A percentile compares a stretch with the other conserved stretches of the same genome.
Conservation (phyloP, 2,888 invertebrate genomes). For the Agonopterix alstromeriana region DNA sequence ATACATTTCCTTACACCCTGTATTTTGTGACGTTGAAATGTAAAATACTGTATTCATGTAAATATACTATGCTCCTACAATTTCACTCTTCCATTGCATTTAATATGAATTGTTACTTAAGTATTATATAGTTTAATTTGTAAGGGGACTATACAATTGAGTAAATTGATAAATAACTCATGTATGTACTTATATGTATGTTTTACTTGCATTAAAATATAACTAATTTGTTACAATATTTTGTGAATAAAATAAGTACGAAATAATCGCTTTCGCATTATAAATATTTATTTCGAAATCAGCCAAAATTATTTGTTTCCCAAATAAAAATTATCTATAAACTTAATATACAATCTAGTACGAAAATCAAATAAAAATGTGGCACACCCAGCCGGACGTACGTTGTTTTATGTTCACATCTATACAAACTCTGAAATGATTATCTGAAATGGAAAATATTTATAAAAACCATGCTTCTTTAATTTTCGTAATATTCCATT, state of each 20-base stretch:
- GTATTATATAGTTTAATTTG: not conserved
- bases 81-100: too few relatives aligned
- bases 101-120: too few relatives aligned
- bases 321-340: conserved; percentile 67
- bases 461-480: too few relatives aligned
- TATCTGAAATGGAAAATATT: too few relatives aligned
- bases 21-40: too few relatives aligned
- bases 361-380: conserved; percentile 27
- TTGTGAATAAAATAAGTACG: conserved; percentile 29
- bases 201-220: not conserved
- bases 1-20: too few relatives aligned
- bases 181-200: not conserved
- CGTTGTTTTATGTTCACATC: conserved; percentile 6
- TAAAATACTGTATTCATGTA: too few relatives aligned
- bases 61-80: too few relatives aligned
- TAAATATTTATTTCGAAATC: conserved; percentile 70
- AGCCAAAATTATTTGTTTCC: conserved; percentile 66
- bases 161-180: not conserved
- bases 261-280: conserved; percentile 49
- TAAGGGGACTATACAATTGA: not conserved
- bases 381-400: conserved; percentile 19
- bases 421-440: not conserved
- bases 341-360: conserved; percentile 56
- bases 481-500: too few relatives aligned
- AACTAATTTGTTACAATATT: conserved; percentile 14